Conservation (phyloP, 2,888 invertebrate species). For the Protodeltote pygarga region DNA sequence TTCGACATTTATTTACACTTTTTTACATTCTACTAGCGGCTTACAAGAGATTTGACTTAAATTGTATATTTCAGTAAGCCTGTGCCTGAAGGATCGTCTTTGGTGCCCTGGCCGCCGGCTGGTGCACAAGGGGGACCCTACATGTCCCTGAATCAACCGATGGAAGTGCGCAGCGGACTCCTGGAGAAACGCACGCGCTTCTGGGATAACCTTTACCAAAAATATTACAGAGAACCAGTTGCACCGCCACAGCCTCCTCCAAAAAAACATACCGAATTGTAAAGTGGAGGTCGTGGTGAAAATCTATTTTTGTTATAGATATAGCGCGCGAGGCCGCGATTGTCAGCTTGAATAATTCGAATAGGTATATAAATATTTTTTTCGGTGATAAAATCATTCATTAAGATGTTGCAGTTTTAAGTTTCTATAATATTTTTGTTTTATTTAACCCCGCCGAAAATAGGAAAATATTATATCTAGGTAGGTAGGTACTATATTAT, state of each 20-base stretch:
- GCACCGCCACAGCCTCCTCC: slow-evolving; percentile 34
- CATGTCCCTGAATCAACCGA: slow-evolving; percentile 52
- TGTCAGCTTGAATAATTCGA: no score
- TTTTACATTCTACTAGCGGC: neutral
- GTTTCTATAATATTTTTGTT: no score
- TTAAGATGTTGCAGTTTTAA: no score
- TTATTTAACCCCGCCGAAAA: no score
- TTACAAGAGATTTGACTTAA: neutral
- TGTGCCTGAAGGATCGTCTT: slow-evolving; percentile 44
- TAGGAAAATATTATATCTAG: no score
- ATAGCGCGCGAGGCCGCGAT: no score
- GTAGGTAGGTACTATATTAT: no score
- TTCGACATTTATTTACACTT: no score
- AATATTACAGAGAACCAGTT: slow-evolving; percentile 53
- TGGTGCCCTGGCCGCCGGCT: slow-evolving; percentile 58
- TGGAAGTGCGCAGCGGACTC: slow-evolving; percentile 47
- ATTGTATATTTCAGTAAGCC: slow-evolving; percentile 53
- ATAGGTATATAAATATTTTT: no score
- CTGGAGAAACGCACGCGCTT: slow-evolving; percentile 49
- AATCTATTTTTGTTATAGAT: no score
- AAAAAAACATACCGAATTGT: slow-evolving; percentile 14
- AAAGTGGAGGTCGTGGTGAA: no score
- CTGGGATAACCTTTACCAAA: slow-evolving; percentile 63
- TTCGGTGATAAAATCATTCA: no score
- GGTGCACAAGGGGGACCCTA: slow-evolving; percentile 46